Evolutionary conservation across 2,797 vertebrate species (phyloP).

Genomic region (Ctenochaetus hawaiiensis): DNA sequence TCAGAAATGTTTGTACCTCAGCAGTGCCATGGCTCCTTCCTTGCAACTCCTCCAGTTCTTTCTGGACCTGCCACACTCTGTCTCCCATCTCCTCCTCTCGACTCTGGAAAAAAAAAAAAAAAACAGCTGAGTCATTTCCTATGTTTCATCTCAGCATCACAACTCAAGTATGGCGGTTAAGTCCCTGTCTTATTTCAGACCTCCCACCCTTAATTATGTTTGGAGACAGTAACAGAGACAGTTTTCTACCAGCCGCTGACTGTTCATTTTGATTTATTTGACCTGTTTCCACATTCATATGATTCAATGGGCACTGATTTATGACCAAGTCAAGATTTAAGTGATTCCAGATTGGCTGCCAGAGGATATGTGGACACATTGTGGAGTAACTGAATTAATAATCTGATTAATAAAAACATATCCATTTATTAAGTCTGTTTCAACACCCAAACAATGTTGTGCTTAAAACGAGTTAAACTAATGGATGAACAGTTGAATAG

Average conservation of each 20-base stretch:
- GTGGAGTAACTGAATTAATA: neutral
- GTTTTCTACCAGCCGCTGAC: slow-evolving; percentile 18
- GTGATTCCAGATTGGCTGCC: neutral
- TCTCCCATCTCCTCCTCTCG: slow-evolving; percentile 97
- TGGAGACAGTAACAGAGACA: slow-evolving; percentile 33
- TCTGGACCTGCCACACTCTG: slow-evolving; percentile 92
- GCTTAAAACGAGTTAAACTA: neutral
- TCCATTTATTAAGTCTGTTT: neutral
- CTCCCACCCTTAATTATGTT: slow-evolving; percentile 42
- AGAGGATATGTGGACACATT: neutral
- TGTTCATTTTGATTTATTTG: neutral
- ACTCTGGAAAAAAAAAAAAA: slow-evolving; percentile 78
- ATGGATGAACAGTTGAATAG: neutral
- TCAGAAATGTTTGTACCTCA: slow-evolving; percentile 68
- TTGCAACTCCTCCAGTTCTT: slow-evolving; percentile 90
- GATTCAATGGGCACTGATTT: slow-evolving; percentile 20
- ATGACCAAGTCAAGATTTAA: neutral
- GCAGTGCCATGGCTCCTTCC: slow-evolving; percentile 68
- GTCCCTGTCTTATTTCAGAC: slow-evolving; percentile 35
- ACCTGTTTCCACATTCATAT: slow-evolving; percentile 22
- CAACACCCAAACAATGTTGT: slow-evolving; percentile 1
- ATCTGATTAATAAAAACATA: slow-evolving; percentile 2
- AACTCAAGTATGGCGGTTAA: slow-evolving; percentile 49
- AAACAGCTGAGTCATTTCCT: slow-evolving; percentile 63
- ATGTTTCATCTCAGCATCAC: slow-evolving; percentile 59